phyloP scores from a whole-genome alignment of 2,797 vertebrate species.

The Coracias cyanogaster region DNA sequence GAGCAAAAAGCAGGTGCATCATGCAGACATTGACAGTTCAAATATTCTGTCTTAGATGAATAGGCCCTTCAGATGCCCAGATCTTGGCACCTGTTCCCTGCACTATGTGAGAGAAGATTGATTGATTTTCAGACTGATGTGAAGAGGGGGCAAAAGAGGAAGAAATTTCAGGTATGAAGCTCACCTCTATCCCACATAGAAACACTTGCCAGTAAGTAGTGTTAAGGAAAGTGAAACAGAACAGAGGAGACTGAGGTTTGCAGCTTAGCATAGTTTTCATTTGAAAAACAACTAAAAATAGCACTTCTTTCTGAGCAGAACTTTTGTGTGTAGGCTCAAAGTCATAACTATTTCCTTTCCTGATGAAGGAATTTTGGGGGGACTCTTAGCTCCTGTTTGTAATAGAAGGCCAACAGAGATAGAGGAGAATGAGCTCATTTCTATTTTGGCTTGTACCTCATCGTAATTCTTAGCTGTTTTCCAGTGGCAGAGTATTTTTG shows the following conservation, averaged over 20 bases:
- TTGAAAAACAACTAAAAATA: slow-evolving; percentile 59
- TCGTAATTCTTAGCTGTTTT: neutral
- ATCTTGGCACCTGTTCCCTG: neutral
- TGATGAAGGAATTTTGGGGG: neutral
- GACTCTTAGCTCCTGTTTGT: slow-evolving; percentile 16
- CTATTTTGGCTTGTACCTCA: neutral
- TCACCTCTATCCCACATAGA: neutral
- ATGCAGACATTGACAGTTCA: neutral
- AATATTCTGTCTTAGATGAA: neutral
- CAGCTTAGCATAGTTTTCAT: neutral
- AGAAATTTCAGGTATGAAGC: neutral
- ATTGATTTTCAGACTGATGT: neutral
- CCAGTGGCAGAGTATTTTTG: neutral
- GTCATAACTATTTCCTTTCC: slow-evolving; percentile 12
- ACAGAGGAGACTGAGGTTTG: neutral
- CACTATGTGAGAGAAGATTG: neutral
- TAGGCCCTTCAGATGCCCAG: neutral
- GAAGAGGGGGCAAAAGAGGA: rapidly evolving
- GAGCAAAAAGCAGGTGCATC: neutral
- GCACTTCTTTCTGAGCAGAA: slow-evolving; percentile 11
- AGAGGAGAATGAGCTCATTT: slow-evolving; percentile 10
- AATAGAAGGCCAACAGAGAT: neutral
- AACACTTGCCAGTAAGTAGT: neutral
- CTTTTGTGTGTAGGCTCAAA: slow-evolving; percentile 30
- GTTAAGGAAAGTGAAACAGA: neutral